These are phyloP conservation scores for Oikopleura vanhoeffeni DNA, from an alignment of 23 tunicate genomes.

Conservation along the genomic window DNA sequence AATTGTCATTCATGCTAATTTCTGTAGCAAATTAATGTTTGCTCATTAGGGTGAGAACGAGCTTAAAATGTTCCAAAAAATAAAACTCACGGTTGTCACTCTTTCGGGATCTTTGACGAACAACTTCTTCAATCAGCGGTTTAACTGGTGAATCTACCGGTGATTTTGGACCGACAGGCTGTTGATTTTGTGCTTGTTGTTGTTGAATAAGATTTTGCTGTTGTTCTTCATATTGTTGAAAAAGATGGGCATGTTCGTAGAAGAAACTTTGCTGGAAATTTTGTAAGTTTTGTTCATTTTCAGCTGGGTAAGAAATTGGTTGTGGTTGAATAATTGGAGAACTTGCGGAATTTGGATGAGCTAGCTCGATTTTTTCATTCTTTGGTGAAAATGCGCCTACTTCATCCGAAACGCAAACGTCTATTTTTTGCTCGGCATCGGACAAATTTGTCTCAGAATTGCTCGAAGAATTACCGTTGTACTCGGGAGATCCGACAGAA, in stretches of 20 bases:
- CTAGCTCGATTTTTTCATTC: neutral
- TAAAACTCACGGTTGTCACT: too few species aligned
- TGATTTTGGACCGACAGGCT: too few species aligned
- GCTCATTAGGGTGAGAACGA: too few species aligned
- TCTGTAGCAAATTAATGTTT: neutral
- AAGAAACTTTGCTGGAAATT: neutral
- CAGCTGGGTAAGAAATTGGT: neutral
- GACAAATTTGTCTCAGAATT: neutral
- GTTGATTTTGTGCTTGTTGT: too few species aligned
- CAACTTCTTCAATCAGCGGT: too few species aligned
- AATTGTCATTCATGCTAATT: conserved; percentile 1
- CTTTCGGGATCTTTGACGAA: too few species aligned
- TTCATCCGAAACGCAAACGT: neutral
- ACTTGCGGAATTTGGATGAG: neutral
- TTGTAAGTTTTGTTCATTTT: neutral
- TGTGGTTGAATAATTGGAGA: neutral
- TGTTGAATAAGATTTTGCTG: too few species aligned
- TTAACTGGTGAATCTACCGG: too few species aligned
- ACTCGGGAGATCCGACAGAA: neutral
- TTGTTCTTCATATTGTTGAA: neutral
- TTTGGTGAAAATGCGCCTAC: neutral
- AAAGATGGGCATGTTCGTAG: neutral
- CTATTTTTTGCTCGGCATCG: neutral
- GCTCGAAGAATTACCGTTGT: neutral
- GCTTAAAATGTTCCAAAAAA: too few species aligned